Percentiles rank a stretch among this genome's conserved stretches.
Evolutionary conservation across 2,797 vertebrate genomes (phyloP).

Genomic region (Valencia hispanica): DNA sequence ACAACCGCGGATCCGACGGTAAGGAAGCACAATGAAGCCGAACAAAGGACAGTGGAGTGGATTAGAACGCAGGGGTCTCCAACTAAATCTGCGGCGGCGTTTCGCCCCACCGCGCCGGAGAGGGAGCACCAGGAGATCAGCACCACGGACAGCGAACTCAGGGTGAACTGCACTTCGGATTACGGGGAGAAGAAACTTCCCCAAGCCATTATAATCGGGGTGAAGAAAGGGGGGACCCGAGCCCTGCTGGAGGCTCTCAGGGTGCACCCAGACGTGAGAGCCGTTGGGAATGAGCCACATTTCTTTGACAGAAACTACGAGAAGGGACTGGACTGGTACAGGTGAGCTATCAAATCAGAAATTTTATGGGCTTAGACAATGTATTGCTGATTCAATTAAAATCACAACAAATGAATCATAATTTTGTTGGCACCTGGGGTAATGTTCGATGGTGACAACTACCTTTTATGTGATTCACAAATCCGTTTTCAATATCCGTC

Average conservation of each 20-base stretch:
- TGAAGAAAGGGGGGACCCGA: slow-evolving; percentile 97
- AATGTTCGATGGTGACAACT: background rate
- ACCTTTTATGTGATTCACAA: background rate
- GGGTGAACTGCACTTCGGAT: slow-evolving; percentile 88
- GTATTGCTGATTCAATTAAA: background rate
- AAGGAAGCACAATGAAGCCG: slow-evolving; percentile 61
- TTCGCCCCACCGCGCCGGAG: slow-evolving; percentile 77
- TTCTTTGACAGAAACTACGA: slow-evolving; percentile 99
- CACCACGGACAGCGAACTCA: slow-evolving; percentile 88
- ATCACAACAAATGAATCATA: background rate
- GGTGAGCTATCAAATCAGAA: slow-evolving; percentile 76
- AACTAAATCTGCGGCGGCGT: slow-evolving; percentile 74
- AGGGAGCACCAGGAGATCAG: slow-evolving; percentile 85
- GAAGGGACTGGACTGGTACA: slow-evolving; percentile 96
- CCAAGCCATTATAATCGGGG: slow-evolving; percentile 96
- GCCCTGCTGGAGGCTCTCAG: slow-evolving; percentile 94
- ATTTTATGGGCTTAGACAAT: background rate
- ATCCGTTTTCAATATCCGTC: background rate
- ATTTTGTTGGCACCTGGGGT: background rate
- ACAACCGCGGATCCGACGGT: slow-evolving; percentile 54
- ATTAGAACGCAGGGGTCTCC: slow-evolving; percentile 79
- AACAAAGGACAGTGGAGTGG: slow-evolving; percentile 81
- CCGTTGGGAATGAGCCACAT: slow-evolving; percentile 96
- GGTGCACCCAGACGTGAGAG: slow-evolving; percentile 95
- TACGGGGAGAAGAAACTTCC: slow-evolving; percentile 95